Base-by-base conservation (phyloP, 2,113 vertebrate genomes). In the Falcunculus frontatus region DNA sequence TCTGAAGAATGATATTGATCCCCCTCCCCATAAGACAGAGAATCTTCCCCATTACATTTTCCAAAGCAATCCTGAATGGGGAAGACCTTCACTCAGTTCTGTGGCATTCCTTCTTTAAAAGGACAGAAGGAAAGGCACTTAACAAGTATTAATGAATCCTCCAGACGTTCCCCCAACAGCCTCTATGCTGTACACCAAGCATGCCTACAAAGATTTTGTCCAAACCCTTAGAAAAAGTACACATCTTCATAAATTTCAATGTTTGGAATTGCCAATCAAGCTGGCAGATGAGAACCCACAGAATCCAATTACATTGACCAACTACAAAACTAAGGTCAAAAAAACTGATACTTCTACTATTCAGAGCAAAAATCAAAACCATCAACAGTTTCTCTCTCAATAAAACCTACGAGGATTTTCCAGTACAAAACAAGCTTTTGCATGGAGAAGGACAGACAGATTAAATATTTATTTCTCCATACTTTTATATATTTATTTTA, bases 121-220 rank as follows among this genome's bases (percentile, higher is more conserved):
- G 35, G 33, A 78, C 87, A 83, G 84, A 87, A 90, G 92, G 74
- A 94, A 93, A 96, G 84, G 27, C 84, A 95, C 70, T 95, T 95
- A 95, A 69, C 55, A 3, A 7, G 6, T 83, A 80, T 73, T 96
- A 90, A 91, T 83, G 63, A 83, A 85, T 91, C 75, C 41, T 69
- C 84, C 84, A 96, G 91, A 80, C 50, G 79, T 77, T 80, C 29
- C 23, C 57, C 37, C n/a, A 89, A 50, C 49, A 72, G 67, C 20
- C 62, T 46, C 29, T 52, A 29, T 77, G 49, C 60, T 9, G 0
- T 77, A 92, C 49, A 74, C 39, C 9, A 52, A 78, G 52, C 42
- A 92, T 52, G 14, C 57, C 65, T 35, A 13, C 7, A 16, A 84
- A 56, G 42, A 44, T n/a, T 79, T 95, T 90, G 46, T 65, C 26